Evolutionary conservation across 2,888 invertebrate species (phyloP), one percentile per base, ranked within the genome.

Genomic region (Timandra comae): DNA sequence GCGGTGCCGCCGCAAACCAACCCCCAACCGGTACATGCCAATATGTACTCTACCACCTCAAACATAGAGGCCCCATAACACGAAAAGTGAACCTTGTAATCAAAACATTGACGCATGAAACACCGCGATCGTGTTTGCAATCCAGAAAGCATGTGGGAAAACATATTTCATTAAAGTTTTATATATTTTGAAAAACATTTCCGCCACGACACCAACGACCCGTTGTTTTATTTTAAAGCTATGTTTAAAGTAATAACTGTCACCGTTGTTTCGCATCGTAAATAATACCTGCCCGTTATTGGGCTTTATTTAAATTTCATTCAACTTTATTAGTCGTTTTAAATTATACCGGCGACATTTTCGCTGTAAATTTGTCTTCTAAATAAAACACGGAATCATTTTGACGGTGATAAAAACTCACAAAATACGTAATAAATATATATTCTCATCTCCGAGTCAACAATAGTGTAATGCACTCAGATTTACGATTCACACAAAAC

Each of bases 121-220:
- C 52, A 65, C 57, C 53, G 52, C 60, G 59, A 70, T 66, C 58
- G 49, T 71, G 65, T 74, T 69, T 68, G 64, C 64, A 58, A 70
- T 63, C 66, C 63, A 60, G 61, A 64, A 63, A 61, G 65, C 67
- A 70, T 71, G 73, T 73, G 73, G 71, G 72, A 76, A 74, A 16
- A 16, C 6, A 6, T 16, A 16, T 16, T n/a, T n/a, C n/a, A n/a
- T n/a, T n/a, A n/a, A n/a, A n/a, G n/a, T n/a, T n/a, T n/a, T n/a
- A n/a, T n/a, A n/a, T n/a, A n/a, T n/a, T n/a, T n/a, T n/a, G n/a
- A n/a, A n/a, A n/a, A n/a, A n/a, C n/a, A n/a, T n/a, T n/a, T n/a
- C n/a, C n/a, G n/a, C n/a, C 4, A 16, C 16, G 16, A 1, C 16
- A 5, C 1, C 6, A 6, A 1, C 6, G 16, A 16, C 16, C 16